Evolutionary conservation across 2,888 invertebrate genomes (phyloP).

Genomic region (Pharmacophagus antenor): DNA sequence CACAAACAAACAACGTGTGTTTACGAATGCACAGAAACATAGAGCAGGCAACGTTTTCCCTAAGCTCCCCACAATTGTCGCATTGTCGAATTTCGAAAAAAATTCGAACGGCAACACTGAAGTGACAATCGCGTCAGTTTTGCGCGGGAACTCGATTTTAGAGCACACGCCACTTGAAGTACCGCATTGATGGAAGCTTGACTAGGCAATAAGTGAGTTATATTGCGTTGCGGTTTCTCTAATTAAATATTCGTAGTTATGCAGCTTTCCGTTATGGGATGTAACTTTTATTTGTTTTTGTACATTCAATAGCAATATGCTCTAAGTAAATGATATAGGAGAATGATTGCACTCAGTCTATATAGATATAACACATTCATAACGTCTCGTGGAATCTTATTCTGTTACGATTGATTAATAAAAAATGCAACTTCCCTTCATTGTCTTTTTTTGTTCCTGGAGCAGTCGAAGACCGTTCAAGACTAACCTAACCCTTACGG

Average conservation of each 20-base stretch:
- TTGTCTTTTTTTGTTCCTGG: constrained; percentile 77
- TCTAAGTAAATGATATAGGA: constrained; percentile 27
- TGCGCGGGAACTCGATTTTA: constrained; percentile 13
- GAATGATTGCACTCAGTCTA: constrained; percentile 42
- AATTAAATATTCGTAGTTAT: neutral
- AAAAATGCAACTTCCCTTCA: constrained; percentile 75
- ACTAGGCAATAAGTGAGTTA: constrained; percentile 1
- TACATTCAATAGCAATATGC: constrained; percentile 13
- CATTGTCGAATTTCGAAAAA: constrained; percentile 11
- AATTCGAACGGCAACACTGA: constrained; percentile 6
- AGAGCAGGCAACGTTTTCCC: constrained; percentile 68
- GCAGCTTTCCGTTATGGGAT: neutral
- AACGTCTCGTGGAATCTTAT: constrained; percentile 47
- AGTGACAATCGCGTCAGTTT: constrained; percentile 2
- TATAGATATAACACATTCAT: constrained; percentile 34
- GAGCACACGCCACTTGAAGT: constrained; percentile 13
- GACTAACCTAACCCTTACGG: constrained; percentile 71
- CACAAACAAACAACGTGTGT: constrained; percentile 66
- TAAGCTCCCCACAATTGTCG: constrained; percentile 29
- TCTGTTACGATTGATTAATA: constrained; percentile 44
- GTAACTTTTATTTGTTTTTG: constrained; percentile 3
- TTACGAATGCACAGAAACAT: constrained; percentile 58
- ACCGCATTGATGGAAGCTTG: neutral
- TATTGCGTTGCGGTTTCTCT: neutral
- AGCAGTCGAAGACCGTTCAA: constrained; percentile 65